phyloP scores from a whole-genome alignment of 2,888 invertebrate genomes.

The Nasonovia ribisnigri region DNA sequence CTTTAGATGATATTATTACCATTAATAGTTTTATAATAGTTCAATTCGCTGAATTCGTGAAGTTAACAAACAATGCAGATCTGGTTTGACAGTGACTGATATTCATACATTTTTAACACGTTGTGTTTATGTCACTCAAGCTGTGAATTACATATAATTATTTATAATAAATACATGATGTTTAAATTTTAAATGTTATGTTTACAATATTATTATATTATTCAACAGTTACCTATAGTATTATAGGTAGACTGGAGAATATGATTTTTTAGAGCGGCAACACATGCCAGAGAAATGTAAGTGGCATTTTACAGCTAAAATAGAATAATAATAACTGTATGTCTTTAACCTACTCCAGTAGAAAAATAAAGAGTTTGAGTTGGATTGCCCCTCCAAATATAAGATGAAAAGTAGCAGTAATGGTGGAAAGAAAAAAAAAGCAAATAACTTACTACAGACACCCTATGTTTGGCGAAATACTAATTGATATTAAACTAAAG shows the following conservation, averaged over 20 bases:
- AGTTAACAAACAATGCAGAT: too few relatives aligned
- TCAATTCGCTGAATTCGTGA: too few relatives aligned
- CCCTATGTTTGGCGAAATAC: constrained; percentile 24
- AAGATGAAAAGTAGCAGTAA: not conserved
- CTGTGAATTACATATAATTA: too few relatives aligned
- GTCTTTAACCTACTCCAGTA: not conserved
- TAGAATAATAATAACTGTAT: not conserved
- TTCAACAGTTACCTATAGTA: too few relatives aligned
- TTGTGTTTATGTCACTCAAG: too few relatives aligned
- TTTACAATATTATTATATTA: too few relatives aligned
- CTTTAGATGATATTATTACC: too few relatives aligned
- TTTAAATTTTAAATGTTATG: too few relatives aligned
- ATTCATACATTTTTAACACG: too few relatives aligned
- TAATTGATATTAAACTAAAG: constrained; percentile 21
- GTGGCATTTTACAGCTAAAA: not conserved
- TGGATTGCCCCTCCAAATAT: not conserved
- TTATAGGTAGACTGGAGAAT: not conserved
- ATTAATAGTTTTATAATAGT: too few relatives aligned
- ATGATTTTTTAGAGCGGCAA: not conserved
- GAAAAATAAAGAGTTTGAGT: not conserved
- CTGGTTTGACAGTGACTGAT: too few relatives aligned
- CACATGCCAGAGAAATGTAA: not conserved
- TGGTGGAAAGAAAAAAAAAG: not conserved
- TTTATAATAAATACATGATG: too few relatives aligned
- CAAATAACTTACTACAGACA: not conserved